Evolutionary conservation across 2,113 vertebrate species (phyloP).

Genomic region (Ochotona curzoniae): DNA sequence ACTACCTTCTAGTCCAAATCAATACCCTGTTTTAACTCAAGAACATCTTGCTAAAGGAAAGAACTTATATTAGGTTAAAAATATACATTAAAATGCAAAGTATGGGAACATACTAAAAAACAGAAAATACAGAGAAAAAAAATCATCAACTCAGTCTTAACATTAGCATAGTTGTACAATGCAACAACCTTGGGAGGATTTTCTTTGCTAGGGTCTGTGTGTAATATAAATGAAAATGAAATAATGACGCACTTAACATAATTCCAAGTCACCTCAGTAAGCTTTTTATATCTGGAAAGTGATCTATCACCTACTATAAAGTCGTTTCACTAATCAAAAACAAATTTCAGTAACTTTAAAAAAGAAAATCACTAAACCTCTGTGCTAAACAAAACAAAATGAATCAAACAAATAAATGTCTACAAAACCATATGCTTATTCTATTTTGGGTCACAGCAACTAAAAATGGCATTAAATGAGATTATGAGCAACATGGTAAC

Average conservation of each 20-base stretch:
- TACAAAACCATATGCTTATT: constrained; percentile 65
- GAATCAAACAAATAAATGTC: constrained; percentile 53
- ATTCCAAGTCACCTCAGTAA: not conserved
- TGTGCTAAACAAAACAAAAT: constrained; percentile 45
- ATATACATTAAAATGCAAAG: constrained; percentile 13
- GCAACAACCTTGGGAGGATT: not conserved
- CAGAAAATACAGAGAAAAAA: not conserved
- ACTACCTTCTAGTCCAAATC: not conserved
- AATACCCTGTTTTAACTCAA: not conserved
- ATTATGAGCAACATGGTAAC: constrained; percentile 32
- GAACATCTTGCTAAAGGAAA: not conserved
- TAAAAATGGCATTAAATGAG: constrained; percentile 63
- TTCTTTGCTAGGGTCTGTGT: not conserved
- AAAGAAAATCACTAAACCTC: constrained; percentile 28
- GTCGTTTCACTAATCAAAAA: constrained; percentile 45
- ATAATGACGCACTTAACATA: not conserved
- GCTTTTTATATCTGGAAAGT: constrained; percentile 1
- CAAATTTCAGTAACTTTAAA: not conserved
- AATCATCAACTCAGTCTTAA: not conserved
- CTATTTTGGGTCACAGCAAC: constrained; percentile 55
- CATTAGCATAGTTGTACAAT: not conserved
- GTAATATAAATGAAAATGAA: not conserved
- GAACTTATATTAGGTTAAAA: not conserved
- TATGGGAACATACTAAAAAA: not conserved
- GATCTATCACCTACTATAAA: not conserved